Base-by-base conservation (phyloP, 2,113 vertebrate genomes). In the Agapornis roseicollis region DNA sequence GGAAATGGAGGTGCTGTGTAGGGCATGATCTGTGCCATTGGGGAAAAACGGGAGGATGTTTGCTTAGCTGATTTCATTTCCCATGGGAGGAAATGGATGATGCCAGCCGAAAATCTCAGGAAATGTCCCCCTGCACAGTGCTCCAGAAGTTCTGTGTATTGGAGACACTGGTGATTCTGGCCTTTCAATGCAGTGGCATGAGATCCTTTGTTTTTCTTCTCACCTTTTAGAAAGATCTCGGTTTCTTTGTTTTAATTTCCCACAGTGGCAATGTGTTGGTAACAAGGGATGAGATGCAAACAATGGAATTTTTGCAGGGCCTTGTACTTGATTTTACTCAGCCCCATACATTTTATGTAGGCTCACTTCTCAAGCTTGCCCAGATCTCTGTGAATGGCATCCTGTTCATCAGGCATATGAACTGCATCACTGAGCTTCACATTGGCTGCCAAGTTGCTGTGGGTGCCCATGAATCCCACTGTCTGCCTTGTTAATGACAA, bases 11-110 rank as follows among this genome's bases (percentile, higher is more conserved):
- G 15, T 49, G 8, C 10, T 84, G 35, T 56, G 47, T 16, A 8
- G 14, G 14, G 5, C 29, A 41, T 35, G 11, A 2, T 3, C 7
- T 7, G 4, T 13, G 6, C 41, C 8, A 23, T 0, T 19, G 47
- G 35, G 17, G 29, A 42, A 55, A 25, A 83, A 72, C 47, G 22
- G 47, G 27, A 29, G 13, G 14, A 20, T n/a, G 20, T 12, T 17
- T 80, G 3, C 6, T 49, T 22, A 31, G 25, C 14, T 83, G 35
- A 10, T 63, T 39, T 63, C 3, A 13, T 63, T 90, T 55, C 11
- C 13, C 22, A 78, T 42, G 31, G 25, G 6, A 23, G 47, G 35
- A 35, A 2, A 27, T 23, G 9, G 46, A 42, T 17, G 13, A 63
- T 64, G 35, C 14, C 22, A 16, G 11, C 77, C 64, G 31, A 33